Evolutionary conservation across 2,888 invertebrate genomes (phyloP).

Genomic region (Cordilura impudica): DNA sequence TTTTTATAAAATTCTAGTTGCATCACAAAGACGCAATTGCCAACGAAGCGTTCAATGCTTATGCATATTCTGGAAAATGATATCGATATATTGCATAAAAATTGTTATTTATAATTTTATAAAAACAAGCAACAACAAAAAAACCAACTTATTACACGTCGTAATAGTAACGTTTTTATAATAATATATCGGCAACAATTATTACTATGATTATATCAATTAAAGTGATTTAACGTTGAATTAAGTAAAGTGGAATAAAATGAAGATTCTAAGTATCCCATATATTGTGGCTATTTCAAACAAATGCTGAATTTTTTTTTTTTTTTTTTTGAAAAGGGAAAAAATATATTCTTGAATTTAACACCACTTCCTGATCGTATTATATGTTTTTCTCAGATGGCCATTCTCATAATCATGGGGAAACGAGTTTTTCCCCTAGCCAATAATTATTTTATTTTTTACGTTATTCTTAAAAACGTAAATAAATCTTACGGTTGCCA

Average conservation of each 20-base stretch:
- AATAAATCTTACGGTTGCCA: neutral
- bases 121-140: neutral
- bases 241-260: neutral
- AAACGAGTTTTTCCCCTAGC: neutral
- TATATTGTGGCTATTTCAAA: neutral
- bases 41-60: constrained; percentile 56
- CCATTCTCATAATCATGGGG: too few species aligned
- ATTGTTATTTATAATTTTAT: constrained; percentile 48
- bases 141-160: neutral
- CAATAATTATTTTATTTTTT: neutral
- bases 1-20: constrained; percentile 29
- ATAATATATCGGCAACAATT: neutral
- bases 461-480: neutral
- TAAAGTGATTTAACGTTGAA: constrained; percentile 18
- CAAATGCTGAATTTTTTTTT: too few species aligned
- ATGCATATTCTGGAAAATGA: constrained; percentile 31
- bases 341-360: too few species aligned
- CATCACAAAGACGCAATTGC: constrained; percentile 49
- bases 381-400: too few species aligned
- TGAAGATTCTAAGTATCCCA: too few species aligned
- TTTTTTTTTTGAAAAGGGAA: too few species aligned
- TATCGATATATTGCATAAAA: constrained; percentile 28
- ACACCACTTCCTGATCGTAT: too few species aligned
- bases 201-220: neutral
- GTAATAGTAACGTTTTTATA: constrained; percentile 19